phyloP scores from a whole-genome alignment of 2,113 vertebrate species.

The Mormoops blainvillei region DNA sequence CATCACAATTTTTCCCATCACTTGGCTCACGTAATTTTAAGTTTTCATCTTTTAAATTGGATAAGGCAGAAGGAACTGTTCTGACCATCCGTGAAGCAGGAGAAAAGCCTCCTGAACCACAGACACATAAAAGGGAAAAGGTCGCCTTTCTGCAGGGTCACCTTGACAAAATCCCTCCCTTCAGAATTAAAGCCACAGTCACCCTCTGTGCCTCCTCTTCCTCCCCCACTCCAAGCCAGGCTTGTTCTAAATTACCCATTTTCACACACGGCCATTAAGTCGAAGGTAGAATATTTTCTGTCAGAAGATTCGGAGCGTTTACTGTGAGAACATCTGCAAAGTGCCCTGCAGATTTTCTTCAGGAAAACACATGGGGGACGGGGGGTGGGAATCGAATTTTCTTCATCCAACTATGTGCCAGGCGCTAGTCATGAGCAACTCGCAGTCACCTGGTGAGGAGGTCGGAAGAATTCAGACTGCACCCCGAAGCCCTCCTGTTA shows the following conservation, averaged over 20 bases:
- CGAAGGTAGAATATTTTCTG: not conserved
- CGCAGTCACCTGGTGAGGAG: not conserved
- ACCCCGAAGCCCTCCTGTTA: not conserved
- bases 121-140: not conserved
- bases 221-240: not conserved
- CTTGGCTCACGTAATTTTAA: slow-evolving; percentile 65
- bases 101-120: slow-evolving; percentile 44
- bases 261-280: slow-evolving; percentile 26
- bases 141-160: slow-evolving; percentile 21
- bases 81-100: slow-evolving; percentile 40
- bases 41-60: slow-evolving; percentile 67
- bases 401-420: not conserved
- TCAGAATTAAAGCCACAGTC: not conserved
- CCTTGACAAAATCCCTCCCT: slow-evolving; percentile 34
- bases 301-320: slow-evolving; percentile 2
- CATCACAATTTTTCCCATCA: slow-evolving; percentile 68
- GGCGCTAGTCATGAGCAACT: not conserved
- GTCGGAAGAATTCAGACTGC: not conserved
- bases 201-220: not conserved
- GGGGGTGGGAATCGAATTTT: not conserved
- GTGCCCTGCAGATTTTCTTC: not conserved
- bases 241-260: slow-evolving; percentile 28
- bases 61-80: slow-evolving; percentile 50
- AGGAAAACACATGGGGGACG: not conserved
- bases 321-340: not conserved